phyloP scores from a whole-genome alignment of 2,113 vertebrate species.

The Eupsittula cactorum region DNA sequence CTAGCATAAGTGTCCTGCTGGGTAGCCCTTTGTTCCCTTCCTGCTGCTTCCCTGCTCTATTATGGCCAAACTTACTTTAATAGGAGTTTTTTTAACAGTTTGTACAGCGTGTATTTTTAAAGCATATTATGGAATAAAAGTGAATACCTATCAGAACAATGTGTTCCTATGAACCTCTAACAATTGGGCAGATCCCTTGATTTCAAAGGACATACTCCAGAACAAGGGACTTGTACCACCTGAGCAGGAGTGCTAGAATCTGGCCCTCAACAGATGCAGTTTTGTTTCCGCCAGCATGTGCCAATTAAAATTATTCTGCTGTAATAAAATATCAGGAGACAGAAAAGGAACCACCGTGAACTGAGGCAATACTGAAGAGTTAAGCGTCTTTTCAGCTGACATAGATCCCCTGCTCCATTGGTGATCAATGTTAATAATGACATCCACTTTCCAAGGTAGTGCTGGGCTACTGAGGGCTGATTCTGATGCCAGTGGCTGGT shows the following conservation, averaged over 20 bases:
- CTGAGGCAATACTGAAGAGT: conserved; percentile 40
- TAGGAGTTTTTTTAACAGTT: conserved; percentile 59
- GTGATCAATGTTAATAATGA: conserved; percentile 31
- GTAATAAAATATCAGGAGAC: conserved; percentile 55
- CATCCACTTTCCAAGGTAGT: conserved; percentile 41
- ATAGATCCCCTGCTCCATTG: conserved; percentile 29
- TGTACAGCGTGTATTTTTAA: conserved; percentile 68
- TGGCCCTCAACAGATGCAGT: conserved; percentile 55
- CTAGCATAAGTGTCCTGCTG: conserved; percentile 62
- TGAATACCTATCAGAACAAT: conserved; percentile 63
- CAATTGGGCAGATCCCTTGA: conserved; percentile 56
- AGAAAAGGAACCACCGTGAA: conserved; percentile 18
- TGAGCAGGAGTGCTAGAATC: conserved; percentile 60
- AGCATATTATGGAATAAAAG: conserved; percentile 64
- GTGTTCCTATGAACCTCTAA: conserved; percentile 61
- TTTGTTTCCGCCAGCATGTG: conserved; percentile 68
- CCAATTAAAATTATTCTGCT: conserved; percentile 68
- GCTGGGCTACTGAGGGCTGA: conserved; percentile 31
- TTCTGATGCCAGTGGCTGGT: conserved; percentile 37
- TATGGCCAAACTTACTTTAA: conserved; percentile 69
- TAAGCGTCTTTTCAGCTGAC: conserved; percentile 13
- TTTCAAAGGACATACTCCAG: conserved; percentile 57
- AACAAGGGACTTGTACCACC: conserved; percentile 50
- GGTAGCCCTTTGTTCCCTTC: conserved; percentile 67
- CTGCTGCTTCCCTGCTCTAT: conserved; percentile 64